A percentile compares a stretch with the other conserved stretches of the same genome.
Conservation (phyloP, 2,888 invertebrate genomes). For the Cephus rjabovi region DNA sequence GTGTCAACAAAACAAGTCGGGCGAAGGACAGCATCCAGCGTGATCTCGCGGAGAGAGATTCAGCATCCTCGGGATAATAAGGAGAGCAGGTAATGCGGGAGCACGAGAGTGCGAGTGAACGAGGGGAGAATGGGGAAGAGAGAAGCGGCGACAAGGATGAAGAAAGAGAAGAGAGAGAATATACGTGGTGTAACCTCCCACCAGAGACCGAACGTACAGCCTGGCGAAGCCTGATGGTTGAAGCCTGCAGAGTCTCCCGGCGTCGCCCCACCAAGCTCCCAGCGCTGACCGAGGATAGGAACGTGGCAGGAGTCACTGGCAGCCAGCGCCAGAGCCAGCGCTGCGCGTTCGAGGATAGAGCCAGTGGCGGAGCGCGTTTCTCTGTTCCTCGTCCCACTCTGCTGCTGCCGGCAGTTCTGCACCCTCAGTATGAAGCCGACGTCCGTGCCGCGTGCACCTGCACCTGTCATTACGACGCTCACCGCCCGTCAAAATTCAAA, state of each 20-base stretch:
- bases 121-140: background rate
- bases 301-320: slow-evolving; percentile 16
- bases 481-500: background rate
- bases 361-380: slow-evolving; percentile 42
- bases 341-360: slow-evolving; percentile 25
- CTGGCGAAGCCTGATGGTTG: background rate
- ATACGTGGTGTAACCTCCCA: background rate
- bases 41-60: background rate
- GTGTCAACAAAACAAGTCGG: background rate
- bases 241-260: background rate
- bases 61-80: background rate
- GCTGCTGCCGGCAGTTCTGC: slow-evolving; percentile 42
- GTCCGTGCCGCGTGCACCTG: slow-evolving; percentile 55
- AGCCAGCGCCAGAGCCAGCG: slow-evolving; percentile 23
- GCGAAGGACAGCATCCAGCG: background rate
- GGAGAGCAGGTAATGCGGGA: background rate
- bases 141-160: background rate
- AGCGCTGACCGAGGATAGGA: slow-evolving; percentile 27
- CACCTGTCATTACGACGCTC: slow-evolving; percentile 3
- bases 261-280: background rate
- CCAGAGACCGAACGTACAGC: background rate
- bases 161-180: slow-evolving; percentile 4
- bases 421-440: slow-evolving; percentile 62
- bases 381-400: slow-evolving; percentile 51
- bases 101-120: background rate